phyloP scores from a whole-genome alignment of 1,140 invertebrate genomes.

The Limonius californicus region DNA sequence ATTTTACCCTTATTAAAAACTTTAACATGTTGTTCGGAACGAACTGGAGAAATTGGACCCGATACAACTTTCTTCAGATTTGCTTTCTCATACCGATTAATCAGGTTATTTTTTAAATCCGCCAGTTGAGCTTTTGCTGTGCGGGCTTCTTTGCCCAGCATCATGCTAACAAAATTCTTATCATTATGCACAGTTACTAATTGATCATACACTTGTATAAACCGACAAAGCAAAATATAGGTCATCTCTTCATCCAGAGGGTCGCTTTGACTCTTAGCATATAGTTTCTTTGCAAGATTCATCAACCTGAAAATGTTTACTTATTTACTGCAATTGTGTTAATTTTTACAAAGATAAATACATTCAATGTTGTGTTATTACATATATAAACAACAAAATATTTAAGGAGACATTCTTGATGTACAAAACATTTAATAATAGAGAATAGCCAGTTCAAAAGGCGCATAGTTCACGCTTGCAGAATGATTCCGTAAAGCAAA shows the following conservation, averaged over 20 bases:
- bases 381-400: not conserved
- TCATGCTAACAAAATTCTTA: slow-evolving; percentile 25
- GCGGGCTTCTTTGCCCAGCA: slow-evolving; percentile 23
- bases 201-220: slow-evolving; percentile 22
- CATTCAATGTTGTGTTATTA: no score
- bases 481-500: no score
- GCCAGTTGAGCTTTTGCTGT: slow-evolving; percentile 27
- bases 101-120: slow-evolving; percentile 22
- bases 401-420: no score
- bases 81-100: slow-evolving; percentile 2
- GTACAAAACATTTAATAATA: no score
- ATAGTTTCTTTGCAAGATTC: not conserved
- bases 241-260: slow-evolving; percentile 29
- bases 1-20: slow-evolving; percentile 2
- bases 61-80: slow-evolving; percentile 20
- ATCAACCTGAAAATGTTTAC: slow-evolving; percentile 4
- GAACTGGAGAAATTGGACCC: not conserved
- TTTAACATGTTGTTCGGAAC: not conserved
- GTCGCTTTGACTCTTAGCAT: slow-evolving; percentile 11
- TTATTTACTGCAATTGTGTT: no score
- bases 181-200: slow-evolving; percentile 22
- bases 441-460: no score
- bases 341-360: no score
- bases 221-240: slow-evolving; percentile 29
- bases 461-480: no score